phyloP scores from a whole-genome alignment of 2,888 invertebrate species.

The Idaea dimidiata region DNA sequence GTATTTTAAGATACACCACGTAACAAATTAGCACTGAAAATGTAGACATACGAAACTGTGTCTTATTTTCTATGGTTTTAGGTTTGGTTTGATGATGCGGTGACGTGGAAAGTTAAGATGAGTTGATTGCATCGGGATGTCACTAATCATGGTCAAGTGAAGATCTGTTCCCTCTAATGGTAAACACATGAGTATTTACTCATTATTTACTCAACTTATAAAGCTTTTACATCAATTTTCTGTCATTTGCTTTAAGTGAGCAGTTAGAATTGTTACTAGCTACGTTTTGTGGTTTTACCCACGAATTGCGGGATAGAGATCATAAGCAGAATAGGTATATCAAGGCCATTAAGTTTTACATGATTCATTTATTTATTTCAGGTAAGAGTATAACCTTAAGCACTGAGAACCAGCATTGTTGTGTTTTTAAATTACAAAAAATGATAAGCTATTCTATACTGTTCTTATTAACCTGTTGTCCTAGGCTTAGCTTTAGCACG shows the following conservation, averaged over 20 bases:
- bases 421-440: too few relatives aligned
- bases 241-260: neutral
- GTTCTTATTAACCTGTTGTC: too few relatives aligned
- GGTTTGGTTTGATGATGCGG: constrained; percentile 6
- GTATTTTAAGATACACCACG: neutral
- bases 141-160: constrained; percentile 40
- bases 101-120: constrained; percentile 47
- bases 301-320: too few relatives aligned
- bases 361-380: too few relatives aligned
- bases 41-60: neutral
- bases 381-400: too few relatives aligned
- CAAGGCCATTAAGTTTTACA: too few relatives aligned
- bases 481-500: too few relatives aligned
- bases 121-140: constrained; percentile 47
- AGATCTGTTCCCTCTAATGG: constrained; percentile 1
- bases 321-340: too few relatives aligned
- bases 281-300: too few relatives aligned
- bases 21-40: neutral
- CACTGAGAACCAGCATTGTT: too few relatives aligned
- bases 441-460: too few relatives aligned
- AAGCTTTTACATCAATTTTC: neutral
- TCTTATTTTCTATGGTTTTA: neutral
- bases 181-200: neutral
- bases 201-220: neutral
- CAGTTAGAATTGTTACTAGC: neutral